phyloP scores from a whole-genome alignment of 2,888 invertebrate species.

The Drosophila conformis region DNA sequence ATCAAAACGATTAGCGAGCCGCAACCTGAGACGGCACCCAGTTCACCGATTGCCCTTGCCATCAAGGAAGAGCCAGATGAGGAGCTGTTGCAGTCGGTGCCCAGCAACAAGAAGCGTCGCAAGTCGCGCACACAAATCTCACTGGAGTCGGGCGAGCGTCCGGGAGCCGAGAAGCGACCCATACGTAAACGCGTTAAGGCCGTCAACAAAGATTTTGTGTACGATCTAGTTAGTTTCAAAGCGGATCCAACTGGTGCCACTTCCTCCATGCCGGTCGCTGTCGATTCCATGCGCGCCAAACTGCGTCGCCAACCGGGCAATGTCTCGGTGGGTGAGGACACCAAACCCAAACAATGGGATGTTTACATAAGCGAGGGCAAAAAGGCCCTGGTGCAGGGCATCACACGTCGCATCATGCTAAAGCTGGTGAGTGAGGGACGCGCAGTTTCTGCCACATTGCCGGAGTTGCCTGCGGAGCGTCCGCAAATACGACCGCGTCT shows the following conservation, averaged over 20 bases:
- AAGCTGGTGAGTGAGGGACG: constrained; percentile 75
- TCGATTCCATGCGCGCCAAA: constrained; percentile 60
- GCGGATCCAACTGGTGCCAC: constrained; percentile 58
- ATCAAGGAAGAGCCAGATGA: constrained; percentile 56
- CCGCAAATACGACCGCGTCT: constrained; percentile 82
- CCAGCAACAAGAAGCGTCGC: constrained; percentile 56
- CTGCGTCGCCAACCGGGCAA: constrained; percentile 62
- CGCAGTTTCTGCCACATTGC: constrained; percentile 82
- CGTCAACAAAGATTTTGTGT: constrained; percentile 90
- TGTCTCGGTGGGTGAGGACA: constrained; percentile 36
- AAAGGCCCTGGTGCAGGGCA: constrained; percentile 66
- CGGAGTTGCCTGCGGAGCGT: constrained; percentile 83
- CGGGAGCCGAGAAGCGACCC: constrained; percentile 85
- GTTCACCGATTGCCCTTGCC: constrained; percentile 23
- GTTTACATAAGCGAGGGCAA: constrained; percentile 61
- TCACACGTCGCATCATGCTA: constrained; percentile 74
- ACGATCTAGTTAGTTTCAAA: constrained; percentile 86
- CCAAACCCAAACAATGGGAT: constrained; percentile 52
- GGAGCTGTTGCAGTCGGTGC: constrained; percentile 34
- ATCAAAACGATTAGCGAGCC: constrained; percentile 46
- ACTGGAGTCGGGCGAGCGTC: constrained; percentile 57
- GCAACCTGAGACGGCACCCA: constrained; percentile 20
- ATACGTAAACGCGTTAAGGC: constrained; percentile 88
- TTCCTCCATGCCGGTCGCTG: constrained; percentile 26
- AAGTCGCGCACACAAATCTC: constrained; percentile 67